Base-by-base conservation (phyloP, 2,113 vertebrate species). In the Halcyon malimbica region DNA sequence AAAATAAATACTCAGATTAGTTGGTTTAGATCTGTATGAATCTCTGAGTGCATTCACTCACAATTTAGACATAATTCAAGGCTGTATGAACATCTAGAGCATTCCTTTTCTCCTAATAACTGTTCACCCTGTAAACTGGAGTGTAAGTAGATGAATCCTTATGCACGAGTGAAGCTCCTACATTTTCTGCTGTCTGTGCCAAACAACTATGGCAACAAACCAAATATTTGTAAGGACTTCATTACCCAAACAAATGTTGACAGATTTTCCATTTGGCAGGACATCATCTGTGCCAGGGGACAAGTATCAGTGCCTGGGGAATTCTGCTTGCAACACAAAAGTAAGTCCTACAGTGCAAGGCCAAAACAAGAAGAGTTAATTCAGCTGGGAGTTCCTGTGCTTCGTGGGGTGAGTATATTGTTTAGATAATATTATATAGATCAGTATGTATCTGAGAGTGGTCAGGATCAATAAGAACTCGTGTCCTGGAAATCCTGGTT, bases 181-280 rank as follows among this genome's bases (percentile, higher is more conserved):
- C 62, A 33, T 91, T 74, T 91, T 57, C 51, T 81, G 63, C 56
- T 50, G 56, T 21, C 65, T 76, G 65, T 87, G 87, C 92, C 96
- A 93, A 93, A 78, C 54, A 84, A 50, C 70, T 31, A 16, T 14
- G 92, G 91, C 92, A 87, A 87, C 2, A 44, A 87, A 63, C 81
- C 96, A 94, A 85, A 39, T 87, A 82, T 93, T 92, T 91, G 83
- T 91, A 79, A 94, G 93, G 92, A 91, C 80, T 95, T 84, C 70
- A 68, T 75, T 94, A 92, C 69, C 86, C 95, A 93, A 96, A 96
- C 74, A 89, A 97, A 94, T 74, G 95, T 51, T 91, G 92, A 91
- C 91, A 94, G 89, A 91, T 93, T 89, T 95, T 95, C 96, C 95
- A 95, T 82, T 80, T 97, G 96, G 96, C 92, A 96, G 95, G 92